phyloP scores from a whole-genome alignment of 2,113 vertebrate genomes.

The Bolborhynchus lineola region DNA sequence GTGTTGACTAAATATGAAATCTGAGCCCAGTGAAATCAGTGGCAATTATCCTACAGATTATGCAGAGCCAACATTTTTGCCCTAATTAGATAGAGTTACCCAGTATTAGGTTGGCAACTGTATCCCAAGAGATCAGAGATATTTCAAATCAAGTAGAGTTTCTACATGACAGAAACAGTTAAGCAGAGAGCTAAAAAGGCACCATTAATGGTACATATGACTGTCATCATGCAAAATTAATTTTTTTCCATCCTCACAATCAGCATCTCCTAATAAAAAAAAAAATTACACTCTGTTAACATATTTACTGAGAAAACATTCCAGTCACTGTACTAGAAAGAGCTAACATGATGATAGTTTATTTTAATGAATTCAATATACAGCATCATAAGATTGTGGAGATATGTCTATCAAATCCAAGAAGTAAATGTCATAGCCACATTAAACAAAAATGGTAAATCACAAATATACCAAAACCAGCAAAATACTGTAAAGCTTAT shows the following conservation, averaged over 20 bases:
- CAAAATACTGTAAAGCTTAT: background rate
- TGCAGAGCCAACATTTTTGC: background rate
- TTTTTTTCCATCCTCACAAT: background rate
- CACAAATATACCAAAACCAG: background rate
- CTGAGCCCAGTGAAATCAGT: background rate
- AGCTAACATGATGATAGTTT: background rate
- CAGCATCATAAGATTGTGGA: background rate
- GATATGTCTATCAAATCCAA: background rate
- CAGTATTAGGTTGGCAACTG: background rate
- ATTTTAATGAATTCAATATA: conserved; percentile 11
- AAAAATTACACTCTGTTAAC: background rate
- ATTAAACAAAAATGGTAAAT: background rate
- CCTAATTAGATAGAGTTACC: background rate
- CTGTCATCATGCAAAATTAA: background rate
- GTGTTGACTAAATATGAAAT: background rate
- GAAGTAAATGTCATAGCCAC: background rate
- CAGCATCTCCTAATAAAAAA: background rate
- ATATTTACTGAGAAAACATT: background rate
- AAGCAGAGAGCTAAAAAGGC: background rate
- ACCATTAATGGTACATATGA: background rate
- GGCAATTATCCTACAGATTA: background rate
- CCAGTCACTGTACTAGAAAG: background rate
- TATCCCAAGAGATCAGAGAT: background rate
- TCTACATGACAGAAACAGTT: background rate
- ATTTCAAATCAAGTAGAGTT: background rate